A percentile compares a stretch with the other conserved stretches of the same genome.
Evolutionary conservation across 2,113 vertebrate species (phyloP).

Genomic region (Fregetta grallaria): DNA sequence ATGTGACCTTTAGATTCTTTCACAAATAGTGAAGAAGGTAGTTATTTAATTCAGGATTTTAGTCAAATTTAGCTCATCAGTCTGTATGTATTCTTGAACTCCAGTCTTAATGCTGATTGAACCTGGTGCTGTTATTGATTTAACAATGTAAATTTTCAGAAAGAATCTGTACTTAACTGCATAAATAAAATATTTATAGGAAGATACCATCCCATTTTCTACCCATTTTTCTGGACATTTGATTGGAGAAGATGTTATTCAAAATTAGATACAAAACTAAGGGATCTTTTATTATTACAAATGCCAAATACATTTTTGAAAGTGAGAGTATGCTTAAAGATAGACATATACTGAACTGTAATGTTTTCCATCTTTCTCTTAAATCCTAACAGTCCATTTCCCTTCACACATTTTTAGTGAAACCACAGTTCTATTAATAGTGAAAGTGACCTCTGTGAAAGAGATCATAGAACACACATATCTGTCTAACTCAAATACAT

Average conservation of each 20-base stretch:
- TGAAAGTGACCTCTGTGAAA: not conserved
- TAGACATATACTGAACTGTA: not conserved
- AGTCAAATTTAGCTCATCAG: not conserved
- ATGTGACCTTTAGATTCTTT: constrained; percentile 35
- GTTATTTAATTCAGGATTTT: constrained; percentile 22
- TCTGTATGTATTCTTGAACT: not conserved
- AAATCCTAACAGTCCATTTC: not conserved
- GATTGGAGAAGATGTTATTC: not conserved
- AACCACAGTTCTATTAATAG: not conserved
- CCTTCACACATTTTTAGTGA: not conserved
- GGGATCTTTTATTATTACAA: not conserved
- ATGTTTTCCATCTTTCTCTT: not conserved
- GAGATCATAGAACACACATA: not conserved
- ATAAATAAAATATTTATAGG: not conserved
- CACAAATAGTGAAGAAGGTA: not conserved
- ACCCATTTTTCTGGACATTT: not conserved
- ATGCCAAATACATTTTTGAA: not conserved
- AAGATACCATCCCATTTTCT: not conserved
- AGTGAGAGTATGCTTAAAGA: not conserved
- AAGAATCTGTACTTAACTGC: not conserved
- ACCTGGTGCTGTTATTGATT: not conserved
- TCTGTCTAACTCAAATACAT: not conserved
- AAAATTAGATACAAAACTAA: not conserved
- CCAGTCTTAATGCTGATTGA: not conserved
- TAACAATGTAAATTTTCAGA: not conserved